phyloP scores from a whole-genome alignment of 2,888 invertebrate species.

The Caenorhabditis afra region DNA sequence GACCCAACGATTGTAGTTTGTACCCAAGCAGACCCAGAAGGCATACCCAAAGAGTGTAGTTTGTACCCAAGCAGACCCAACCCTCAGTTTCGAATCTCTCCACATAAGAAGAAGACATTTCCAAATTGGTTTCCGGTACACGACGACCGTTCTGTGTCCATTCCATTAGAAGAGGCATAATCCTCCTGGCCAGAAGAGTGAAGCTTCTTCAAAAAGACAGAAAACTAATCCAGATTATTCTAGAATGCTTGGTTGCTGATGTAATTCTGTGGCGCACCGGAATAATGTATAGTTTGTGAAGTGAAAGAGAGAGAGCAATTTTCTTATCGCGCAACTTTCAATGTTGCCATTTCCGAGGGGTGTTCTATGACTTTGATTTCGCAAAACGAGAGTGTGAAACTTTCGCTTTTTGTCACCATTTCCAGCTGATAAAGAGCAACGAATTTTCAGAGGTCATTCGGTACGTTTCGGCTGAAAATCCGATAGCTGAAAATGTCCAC shows the following conservation, averaged over 20 bases:
- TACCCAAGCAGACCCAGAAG: slow-evolving; percentile 2
- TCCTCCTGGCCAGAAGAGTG: neutral
- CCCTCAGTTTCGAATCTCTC: neutral
- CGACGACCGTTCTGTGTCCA: neutral
- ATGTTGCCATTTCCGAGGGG: neutral
- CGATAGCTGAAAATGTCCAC: slow-evolving; percentile 10
- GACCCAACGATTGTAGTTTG: slow-evolving; percentile 17
- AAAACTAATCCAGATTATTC: slow-evolving; percentile 15
- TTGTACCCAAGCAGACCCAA: neutral
- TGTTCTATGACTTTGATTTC: slow-evolving; percentile 35
- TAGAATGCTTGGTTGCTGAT: slow-evolving; percentile 27
- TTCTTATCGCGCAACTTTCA: neutral
- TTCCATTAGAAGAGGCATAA: neutral
- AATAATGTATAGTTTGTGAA: slow-evolving; percentile 32
- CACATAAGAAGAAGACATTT: no score
- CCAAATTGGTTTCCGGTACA: slow-evolving; percentile 9
- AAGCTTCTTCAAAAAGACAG: neutral
- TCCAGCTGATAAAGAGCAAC: neutral
- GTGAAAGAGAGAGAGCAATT: neutral
- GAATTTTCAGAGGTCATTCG: slow-evolving; percentile 16
- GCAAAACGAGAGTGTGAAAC: slow-evolving; percentile 26
- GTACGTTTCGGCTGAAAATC: slow-evolving; percentile 1
- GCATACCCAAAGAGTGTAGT: neutral
- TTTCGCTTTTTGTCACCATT: slow-evolving; percentile 20
- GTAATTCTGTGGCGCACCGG: slow-evolving; percentile 29